Base-by-base conservation (phyloP, 2,113 vertebrate genomes). In the Perccottus glenii region DNA sequence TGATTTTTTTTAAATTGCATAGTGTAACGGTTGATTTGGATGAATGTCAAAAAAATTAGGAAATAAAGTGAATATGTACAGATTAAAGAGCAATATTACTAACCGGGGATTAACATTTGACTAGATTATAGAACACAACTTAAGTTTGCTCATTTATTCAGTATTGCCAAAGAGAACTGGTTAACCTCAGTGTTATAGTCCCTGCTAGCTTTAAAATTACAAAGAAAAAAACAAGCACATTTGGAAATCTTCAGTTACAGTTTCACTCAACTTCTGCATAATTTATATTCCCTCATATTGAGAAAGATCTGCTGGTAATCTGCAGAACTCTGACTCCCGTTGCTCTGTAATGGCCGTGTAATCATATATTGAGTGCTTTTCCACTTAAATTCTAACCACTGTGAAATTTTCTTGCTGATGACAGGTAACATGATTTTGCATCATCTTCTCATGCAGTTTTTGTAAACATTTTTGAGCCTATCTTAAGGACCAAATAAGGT, bases 71-170 rank as follows among this genome's bases (percentile, higher is more conserved):
- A 80, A 88, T 77, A 65, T 16, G 3, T 53, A 60, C 53, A 69
- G 87, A 88, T 92, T 90, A 90, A 82, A 84, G 62, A 78, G 75
- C 55, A 87, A 90, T 88, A 89, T 83, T 86, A 88, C 88, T 91
- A 67, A 78, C 66, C 9, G 32, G 36, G 85, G 90, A 89, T 91
- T 91, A 89, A 60, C 70, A 77, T 65, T 72, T 49, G 27, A 59
- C 48, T 63, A 71, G 82, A 81, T 87, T 86, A 83, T 46, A 64
- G 62, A 40, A 27, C 19, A 27, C 19, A 27, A 27, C 19, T 27
- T 27, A 27, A 3, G 19, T 27, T 3, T 27, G 19, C 19, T 27
- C 19, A 27, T 27, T 27, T 2, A 27, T 27, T 27, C 19, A 27
- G 19, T 27, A 27, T 2, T 27, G 19, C 19, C 19, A 27, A 27